phyloP scores from a whole-genome alignment of 2,797 vertebrate species.

The Nyctalus aviator region DNA sequence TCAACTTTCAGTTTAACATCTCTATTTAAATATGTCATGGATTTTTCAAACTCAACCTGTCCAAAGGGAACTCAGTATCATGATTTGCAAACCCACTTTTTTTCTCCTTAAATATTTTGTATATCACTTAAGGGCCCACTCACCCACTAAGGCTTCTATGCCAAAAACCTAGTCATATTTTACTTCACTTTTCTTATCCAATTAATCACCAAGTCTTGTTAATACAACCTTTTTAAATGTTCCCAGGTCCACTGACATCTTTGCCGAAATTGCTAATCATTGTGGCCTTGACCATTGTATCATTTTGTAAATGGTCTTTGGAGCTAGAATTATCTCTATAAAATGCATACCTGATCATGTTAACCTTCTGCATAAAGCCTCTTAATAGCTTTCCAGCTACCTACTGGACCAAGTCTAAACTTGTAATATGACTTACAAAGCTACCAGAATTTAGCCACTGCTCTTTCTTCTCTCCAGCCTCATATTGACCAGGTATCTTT shows the following conservation, averaged over 20 bases:
- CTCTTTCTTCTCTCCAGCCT: neutral
- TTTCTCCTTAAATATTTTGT: neutral
- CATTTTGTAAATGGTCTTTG: neutral
- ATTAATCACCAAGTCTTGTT: neutral
- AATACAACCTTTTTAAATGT: neutral
- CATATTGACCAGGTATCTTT: neutral
- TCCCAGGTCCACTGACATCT: neutral
- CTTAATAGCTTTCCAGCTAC: neutral
- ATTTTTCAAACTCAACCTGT: constrained; percentile 15
- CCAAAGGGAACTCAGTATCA: neutral
- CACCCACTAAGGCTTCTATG: neutral
- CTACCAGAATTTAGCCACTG: neutral
- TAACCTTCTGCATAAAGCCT: neutral
- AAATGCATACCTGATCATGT: neutral
- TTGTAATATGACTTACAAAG: neutral
- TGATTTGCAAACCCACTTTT: neutral
- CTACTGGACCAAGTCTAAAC: neutral
- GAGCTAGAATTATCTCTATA: neutral
- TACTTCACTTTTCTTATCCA: neutral
- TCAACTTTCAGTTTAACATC: constrained; percentile 23
- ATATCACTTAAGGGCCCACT: neutral
- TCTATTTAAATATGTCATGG: neutral
- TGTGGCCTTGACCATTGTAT: neutral
- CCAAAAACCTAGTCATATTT: neutral
- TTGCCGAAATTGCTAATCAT: neutral